Evolutionary conservation across 2,888 invertebrate species (phyloP).

Genomic region (Eudemis profundana): DNA sequence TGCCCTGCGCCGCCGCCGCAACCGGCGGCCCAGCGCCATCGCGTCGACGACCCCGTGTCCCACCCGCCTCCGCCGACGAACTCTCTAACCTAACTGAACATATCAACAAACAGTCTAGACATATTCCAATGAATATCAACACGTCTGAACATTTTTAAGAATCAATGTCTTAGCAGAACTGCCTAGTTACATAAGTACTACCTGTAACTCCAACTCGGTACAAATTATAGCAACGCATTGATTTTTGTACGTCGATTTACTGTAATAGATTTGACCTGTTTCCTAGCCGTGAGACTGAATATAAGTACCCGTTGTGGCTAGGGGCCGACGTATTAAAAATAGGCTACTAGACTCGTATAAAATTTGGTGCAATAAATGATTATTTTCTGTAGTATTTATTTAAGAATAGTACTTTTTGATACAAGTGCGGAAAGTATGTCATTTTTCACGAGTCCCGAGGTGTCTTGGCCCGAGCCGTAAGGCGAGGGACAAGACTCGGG

Average conservation of each 20-base stretch:
- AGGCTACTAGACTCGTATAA: too few species aligned
- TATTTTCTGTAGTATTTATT: too few species aligned
- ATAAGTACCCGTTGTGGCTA: conserved; percentile 4
- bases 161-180: not conserved
- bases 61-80: conserved; percentile 23
- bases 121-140: not conserved
- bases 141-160: not conserved
- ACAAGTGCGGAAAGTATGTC: too few species aligned
- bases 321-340: conserved; percentile 12
- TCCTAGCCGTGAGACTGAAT: too few species aligned
- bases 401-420: too few species aligned
- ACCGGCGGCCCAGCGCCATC: conserved; percentile 52
- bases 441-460: too few species aligned
- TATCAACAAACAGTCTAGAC: conserved; percentile 70
- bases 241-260: conserved; percentile 16
- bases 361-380: too few species aligned
- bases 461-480: too few species aligned
- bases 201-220: not conserved
- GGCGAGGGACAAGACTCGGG: too few species aligned
- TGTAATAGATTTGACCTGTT: conserved; percentile 27
- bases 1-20: conserved; percentile 47
- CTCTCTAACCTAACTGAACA: conserved; percentile 54
- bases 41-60: conserved; percentile 29
- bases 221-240: conserved; percentile 3
- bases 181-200: too few species aligned